phyloP scores from a whole-genome alignment of 2,888 invertebrate species.

The Drosophila rubida region DNA sequence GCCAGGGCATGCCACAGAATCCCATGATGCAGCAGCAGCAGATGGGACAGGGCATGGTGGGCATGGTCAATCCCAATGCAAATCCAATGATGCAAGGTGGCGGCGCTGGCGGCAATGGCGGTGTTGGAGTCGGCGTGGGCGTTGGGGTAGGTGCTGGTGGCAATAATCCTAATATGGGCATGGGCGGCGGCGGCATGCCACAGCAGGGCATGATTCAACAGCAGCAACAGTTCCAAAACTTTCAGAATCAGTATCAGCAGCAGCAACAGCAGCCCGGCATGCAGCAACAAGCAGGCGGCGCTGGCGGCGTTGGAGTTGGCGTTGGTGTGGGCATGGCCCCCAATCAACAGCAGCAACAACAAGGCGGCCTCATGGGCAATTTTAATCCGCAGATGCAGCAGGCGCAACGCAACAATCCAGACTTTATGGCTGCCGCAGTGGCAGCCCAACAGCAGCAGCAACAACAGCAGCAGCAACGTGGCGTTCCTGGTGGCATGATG shows the following conservation, averaged over 20 bases:
- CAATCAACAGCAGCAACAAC: conserved; percentile 82
- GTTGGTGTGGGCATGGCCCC: conserved; percentile 71
- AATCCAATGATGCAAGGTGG: conserved; percentile 81
- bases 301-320: conserved; percentile 54
- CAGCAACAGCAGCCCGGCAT: conserved; percentile 84
- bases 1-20: conserved; percentile 84
- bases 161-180: conserved; percentile 75
- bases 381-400: conserved; percentile 84
- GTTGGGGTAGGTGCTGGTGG: conserved; percentile 56
- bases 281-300: conserved; percentile 68
- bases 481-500: conserved; percentile 75
- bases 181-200: conserved; percentile 78
- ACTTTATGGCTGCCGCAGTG: conserved; percentile 82
- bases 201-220: conserved; percentile 85
- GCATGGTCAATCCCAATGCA: conserved; percentile 76
- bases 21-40: conserved; percentile 81
- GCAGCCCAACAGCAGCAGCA: conserved; percentile 71
- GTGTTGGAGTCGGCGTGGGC: conserved; percentile 55
- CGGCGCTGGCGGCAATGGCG: conserved; percentile 70
- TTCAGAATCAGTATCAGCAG: conserved; percentile 85
- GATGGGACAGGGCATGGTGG: conserved; percentile 79
- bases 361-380: conserved; percentile 82
- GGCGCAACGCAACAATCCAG: conserved; percentile 82
- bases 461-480: conserved; percentile 74
- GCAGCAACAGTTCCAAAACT: conserved; percentile 87